A percentile compares a stretch with the other conserved stretches of the same genome.
Conservation (phyloP, 1,140 invertebrate genomes). For the Papilio aristodemus region DNA sequence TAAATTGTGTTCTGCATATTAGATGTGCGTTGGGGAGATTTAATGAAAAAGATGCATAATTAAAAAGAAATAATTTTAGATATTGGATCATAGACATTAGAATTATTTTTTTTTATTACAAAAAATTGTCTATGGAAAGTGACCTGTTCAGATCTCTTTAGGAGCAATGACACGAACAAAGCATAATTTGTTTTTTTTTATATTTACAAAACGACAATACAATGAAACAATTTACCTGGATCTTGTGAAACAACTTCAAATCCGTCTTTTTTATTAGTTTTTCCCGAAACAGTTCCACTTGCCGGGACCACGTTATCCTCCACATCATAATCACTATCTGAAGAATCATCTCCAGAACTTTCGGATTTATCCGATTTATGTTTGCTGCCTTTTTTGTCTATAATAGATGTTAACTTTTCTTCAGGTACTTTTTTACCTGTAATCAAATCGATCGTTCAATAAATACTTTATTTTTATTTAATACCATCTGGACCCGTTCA, state of each 20-base stretch:
- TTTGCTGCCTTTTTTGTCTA: conserved; percentile 58
- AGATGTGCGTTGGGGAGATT: too few species aligned
- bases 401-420: conserved; percentile 49
- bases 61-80: too few species aligned
- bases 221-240: conserved; percentile 64
- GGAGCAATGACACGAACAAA: too few species aligned
- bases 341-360: conserved; percentile 74
- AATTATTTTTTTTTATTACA: too few species aligned
- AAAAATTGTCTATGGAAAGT: too few species aligned
- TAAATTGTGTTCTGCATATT: too few species aligned
- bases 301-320: conserved; percentile 72
- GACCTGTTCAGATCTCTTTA: too few species aligned
- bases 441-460: conserved; percentile 28
- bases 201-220: conserved; percentile 14
- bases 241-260: conserved; percentile 86
- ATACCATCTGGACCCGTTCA: too few species aligned
- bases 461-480: too few species aligned
- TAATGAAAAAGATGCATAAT: too few species aligned
- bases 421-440: conserved; percentile 80
- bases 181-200: too few species aligned
- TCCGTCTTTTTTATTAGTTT: conserved; percentile 79
- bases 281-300: conserved; percentile 56
- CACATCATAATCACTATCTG: conserved; percentile 84
- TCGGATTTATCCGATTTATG: conserved; percentile 60
- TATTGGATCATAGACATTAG: too few species aligned